phyloP scores from a whole-genome alignment of 2,113 vertebrate species.

The Cinclus mexicanus region DNA sequence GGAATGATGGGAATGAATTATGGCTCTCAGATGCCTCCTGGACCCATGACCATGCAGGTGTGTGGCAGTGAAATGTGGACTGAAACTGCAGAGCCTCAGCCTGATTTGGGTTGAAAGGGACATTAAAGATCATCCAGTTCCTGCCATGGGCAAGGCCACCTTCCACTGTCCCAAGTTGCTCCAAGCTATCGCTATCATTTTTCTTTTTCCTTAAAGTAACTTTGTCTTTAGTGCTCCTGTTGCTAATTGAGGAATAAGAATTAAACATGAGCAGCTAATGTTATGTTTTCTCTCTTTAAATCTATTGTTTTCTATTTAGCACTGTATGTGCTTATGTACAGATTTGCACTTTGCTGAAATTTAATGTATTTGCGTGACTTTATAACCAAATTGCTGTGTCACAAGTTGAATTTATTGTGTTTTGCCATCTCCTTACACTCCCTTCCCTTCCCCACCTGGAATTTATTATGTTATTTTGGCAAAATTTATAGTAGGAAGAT shows the following conservation, averaged over 20 bases:
- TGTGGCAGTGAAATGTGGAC: background rate
- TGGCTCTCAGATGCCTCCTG: slow-evolving; percentile 89
- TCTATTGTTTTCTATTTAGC: background rate
- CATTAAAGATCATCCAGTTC: background rate
- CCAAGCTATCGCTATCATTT: background rate
- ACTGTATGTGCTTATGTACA: background rate
- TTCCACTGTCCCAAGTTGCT: background rate
- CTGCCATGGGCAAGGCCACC: background rate
- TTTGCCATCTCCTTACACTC: background rate
- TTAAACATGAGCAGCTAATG: background rate
- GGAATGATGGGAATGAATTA: slow-evolving; percentile 97
- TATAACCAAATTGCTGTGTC: background rate
- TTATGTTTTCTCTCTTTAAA: background rate
- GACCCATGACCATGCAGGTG: slow-evolving; percentile 92
- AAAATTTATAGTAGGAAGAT: background rate
- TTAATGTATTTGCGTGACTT: background rate
- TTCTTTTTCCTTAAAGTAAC: background rate
- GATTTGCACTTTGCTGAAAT: background rate
- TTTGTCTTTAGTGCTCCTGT: background rate
- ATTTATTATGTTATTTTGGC: background rate
- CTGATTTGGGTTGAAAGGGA: background rate
- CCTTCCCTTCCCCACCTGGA: background rate
- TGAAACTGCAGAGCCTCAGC: background rate
- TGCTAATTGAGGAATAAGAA: background rate
- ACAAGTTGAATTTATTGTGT: background rate